Conservation (phyloP, 2,888 invertebrate species). For the Pollenia labialis region DNA sequence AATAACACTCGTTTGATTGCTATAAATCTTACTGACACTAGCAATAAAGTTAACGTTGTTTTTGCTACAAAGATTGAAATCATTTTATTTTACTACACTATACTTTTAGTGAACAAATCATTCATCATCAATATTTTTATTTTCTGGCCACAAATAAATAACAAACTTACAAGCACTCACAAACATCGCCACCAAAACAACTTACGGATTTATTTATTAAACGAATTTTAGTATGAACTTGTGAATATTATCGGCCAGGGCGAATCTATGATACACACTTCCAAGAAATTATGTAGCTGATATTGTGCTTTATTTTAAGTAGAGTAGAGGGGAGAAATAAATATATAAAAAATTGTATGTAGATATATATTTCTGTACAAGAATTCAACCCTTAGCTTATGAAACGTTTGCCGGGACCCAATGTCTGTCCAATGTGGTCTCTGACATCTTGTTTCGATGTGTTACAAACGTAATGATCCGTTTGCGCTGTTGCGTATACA, state of each 20-base stretch:
- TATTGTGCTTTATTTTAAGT: too few species aligned
- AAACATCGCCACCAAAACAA: not conserved
- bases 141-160: constrained; percentile 59
- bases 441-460: too few species aligned
- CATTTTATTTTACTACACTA: constrained; percentile 52
- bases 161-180: constrained; percentile 16
- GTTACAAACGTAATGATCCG: too few species aligned
- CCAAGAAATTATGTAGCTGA: too few species aligned
- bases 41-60: constrained; percentile 53
- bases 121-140: constrained; percentile 68
- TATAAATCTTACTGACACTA: constrained; percentile 53
- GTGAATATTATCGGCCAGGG: not conserved
- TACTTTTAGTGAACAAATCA: constrained; percentile 51
- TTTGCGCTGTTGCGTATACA: too few species aligned
- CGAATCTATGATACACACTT: too few species aligned
- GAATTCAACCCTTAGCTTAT: too few species aligned
- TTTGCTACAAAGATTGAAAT: constrained; percentile 49
- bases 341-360: not conserved
- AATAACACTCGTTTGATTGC: constrained; percentile 44
- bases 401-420: too few species aligned
- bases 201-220: constrained; percentile 55
- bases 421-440: too few species aligned
- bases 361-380: too few species aligned
- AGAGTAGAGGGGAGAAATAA: not conserved
- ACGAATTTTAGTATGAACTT: constrained; percentile 42